Evolutionary conservation across 1,140 invertebrate genomes (phyloP).

Genomic region (Asbolus verrucosus): DNA sequence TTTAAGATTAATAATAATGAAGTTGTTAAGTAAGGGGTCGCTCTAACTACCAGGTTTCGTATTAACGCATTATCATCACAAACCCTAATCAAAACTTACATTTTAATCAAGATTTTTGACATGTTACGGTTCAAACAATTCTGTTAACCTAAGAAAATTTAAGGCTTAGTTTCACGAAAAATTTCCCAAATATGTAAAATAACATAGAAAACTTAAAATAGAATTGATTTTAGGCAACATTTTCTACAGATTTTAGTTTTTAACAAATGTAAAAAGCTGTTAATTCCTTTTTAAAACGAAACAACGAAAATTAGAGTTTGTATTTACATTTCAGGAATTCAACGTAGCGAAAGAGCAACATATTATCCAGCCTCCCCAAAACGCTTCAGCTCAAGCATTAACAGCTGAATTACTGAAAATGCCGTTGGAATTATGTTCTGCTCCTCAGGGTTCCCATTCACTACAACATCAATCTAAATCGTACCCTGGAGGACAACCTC

Average conservation of each 20-base stretch:
- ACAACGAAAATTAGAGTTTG: not conserved
- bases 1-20: conserved; percentile 13
- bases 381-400: conserved; percentile 59
- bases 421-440: conserved; percentile 66
- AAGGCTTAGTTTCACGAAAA: no score
- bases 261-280: no score
- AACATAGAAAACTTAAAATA: no score
- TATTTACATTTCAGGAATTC: conserved; percentile 70
- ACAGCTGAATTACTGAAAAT: conserved; percentile 66
- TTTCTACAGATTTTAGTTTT: no score
- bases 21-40: not conserved
- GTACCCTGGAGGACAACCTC: conserved; percentile 67
- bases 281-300: no score
- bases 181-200: no score
- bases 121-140: no score
- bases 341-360: conserved; percentile 74
- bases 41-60: not conserved
- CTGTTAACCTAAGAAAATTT: no score
- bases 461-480: conserved; percentile 69
- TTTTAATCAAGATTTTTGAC: conserved; percentile 12
- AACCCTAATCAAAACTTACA: not conserved
- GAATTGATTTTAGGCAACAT: no score
- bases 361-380: conserved; percentile 68
- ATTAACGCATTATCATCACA: conserved; percentile 16
- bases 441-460: conserved; percentile 47